phyloP scores from a whole-genome alignment of 1,140 invertebrate species.

The Octopus bimaculoides region DNA sequence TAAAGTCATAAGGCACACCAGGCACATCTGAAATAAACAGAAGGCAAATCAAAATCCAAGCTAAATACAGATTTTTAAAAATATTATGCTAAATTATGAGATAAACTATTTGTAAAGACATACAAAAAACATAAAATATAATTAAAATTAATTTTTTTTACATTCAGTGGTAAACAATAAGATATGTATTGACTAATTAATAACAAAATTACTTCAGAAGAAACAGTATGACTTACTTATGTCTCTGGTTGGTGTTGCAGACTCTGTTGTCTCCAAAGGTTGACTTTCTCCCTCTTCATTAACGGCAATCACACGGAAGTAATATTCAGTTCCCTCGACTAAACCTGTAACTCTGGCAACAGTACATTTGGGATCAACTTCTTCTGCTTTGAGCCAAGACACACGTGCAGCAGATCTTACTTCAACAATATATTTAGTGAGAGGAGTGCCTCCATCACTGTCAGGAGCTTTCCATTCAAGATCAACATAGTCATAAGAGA shows the following conservation, averaged over 20 bases:
- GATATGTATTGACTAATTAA: not conserved
- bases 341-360: constrained; percentile 31
- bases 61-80: not conserved
- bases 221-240: constrained; percentile 65
- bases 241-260: constrained; percentile 89
- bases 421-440: constrained; percentile 50
- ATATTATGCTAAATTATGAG: not conserved
- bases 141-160: not conserved
- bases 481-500: constrained; percentile 32
- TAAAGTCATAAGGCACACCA: constrained; percentile 59
- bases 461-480: constrained; percentile 48
- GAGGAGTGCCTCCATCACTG: constrained; percentile 45
- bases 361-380: constrained; percentile 58
- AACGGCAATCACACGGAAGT: constrained; percentile 65
- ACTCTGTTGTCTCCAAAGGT: constrained; percentile 81
- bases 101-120: not conserved
- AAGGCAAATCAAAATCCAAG: too few species aligned
- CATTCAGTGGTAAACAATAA: too few species aligned
- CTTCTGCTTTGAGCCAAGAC: constrained; percentile 82
- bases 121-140: not conserved
- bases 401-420: constrained; percentile 63
- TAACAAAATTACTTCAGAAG: not conserved
- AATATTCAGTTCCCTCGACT: constrained; percentile 36
- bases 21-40: constrained; percentile 74
- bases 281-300: constrained; percentile 90